A percentile compares a stretch with the other conserved stretches of the same genome.
Conservation (phyloP, 1,140 invertebrate genomes). For the Coptotermes formosanus region DNA sequence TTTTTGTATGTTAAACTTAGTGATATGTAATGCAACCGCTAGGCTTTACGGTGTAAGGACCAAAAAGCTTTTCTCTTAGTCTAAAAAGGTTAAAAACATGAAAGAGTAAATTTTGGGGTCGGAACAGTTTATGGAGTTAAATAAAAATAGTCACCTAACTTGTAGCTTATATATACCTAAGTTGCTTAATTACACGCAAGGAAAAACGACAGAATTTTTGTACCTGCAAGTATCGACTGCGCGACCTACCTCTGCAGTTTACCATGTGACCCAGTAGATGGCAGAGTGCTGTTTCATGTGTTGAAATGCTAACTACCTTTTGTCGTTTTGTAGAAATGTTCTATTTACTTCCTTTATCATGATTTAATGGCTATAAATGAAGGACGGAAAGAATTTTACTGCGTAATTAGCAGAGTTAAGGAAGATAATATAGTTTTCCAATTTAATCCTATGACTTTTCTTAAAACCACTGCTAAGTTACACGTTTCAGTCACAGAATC, state of each 20-base stretch:
- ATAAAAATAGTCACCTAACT: no score
- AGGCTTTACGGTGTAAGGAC: no score
- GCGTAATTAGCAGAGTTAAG: background rate
- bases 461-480: background rate
- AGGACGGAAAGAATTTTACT: background rate
- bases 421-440: background rate
- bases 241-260: background rate
- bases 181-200: no score
- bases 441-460: background rate
- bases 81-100: no score
- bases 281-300: background rate
- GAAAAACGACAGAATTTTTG: background rate
- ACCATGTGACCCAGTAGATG: background rate
- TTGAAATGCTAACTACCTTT: background rate
- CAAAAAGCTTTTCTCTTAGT: no score
- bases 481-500: background rate
- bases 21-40: no score
- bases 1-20: no score
- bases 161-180: no score
- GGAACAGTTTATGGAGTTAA: no score
- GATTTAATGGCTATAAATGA: background rate
- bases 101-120: no score
- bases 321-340: background rate
- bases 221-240: background rate
- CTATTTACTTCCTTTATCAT: background rate